These are phyloP conservation scores for Drosophila nigromelanica DNA, from an alignment of 1,140 invertebrate species.

Conservation along the genomic window DNA sequence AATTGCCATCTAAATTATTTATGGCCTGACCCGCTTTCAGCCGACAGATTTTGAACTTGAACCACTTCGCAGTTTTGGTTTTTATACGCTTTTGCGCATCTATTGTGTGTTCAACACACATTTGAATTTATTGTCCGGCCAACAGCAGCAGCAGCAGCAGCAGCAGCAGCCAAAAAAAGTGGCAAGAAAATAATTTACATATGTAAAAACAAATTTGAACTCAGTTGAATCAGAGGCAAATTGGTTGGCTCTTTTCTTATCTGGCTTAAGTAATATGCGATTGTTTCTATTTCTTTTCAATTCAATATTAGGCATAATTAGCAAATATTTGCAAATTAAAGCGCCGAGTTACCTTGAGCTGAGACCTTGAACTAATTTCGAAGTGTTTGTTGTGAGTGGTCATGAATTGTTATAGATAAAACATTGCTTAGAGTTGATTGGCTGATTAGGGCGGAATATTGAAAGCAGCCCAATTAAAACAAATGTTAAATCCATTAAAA, in stretches of 20 bases:
- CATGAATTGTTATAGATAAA: slow-evolving; percentile 22
- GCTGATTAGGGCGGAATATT: background rate
- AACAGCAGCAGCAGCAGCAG: background rate
- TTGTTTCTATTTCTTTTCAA: slow-evolving; percentile 11
- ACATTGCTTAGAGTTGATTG: slow-evolving; percentile 23
- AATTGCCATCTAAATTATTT: background rate
- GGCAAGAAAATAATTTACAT: slow-evolving; percentile 66
- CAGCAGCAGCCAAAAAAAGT: background rate
- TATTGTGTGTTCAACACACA: slow-evolving; percentile 42
- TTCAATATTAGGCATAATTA: slow-evolving; percentile 63
- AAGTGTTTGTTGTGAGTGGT: slow-evolving; percentile 18
- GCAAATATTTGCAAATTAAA: slow-evolving; percentile 79
- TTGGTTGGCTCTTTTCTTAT: slow-evolving; percentile 16
- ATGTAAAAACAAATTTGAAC: slow-evolving; percentile 38
- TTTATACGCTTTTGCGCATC: slow-evolving; percentile 25
- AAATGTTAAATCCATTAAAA: too few species aligned
- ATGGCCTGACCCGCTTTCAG: slow-evolving; percentile 62
- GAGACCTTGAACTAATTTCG: slow-evolving; percentile 68
- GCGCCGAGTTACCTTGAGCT: slow-evolving; percentile 49
- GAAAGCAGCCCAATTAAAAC: slow-evolving; percentile 7
- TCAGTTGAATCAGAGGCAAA: slow-evolving; percentile 31
- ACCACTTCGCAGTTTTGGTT: slow-evolving; percentile 58
- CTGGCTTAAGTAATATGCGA: slow-evolving; percentile 5
- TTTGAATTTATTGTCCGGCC: slow-evolving; percentile 57
- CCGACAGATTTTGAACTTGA: slow-evolving; percentile 68